These are phyloP conservation scores for Hirudinaria manillensis DNA, from an alignment of 2,888 invertebrate genomes.

Conservation along the genomic window DNA sequence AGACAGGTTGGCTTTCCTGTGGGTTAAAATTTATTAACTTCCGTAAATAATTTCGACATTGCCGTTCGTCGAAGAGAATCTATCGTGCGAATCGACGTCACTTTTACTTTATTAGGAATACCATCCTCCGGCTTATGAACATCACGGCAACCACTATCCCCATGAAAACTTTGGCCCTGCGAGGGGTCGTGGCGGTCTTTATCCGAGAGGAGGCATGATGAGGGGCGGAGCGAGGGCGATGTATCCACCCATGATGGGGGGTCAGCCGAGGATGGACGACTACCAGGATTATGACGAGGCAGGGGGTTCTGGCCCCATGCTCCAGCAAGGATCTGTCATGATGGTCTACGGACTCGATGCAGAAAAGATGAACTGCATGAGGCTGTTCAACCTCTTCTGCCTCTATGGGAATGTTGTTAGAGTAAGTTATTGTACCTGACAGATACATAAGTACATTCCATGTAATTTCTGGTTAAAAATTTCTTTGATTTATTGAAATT, in stretches of 20 bases:
- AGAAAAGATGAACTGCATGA: conserved; percentile 86
- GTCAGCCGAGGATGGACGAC: conserved; percentile 19
- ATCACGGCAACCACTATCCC: conserved; percentile 8
- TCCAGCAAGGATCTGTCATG: conserved; percentile 67
- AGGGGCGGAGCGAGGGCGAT: conserved; percentile 5
- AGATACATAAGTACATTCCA: no score
- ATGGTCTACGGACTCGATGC: conserved; percentile 96
- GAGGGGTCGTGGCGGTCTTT: conserved; percentile 5
- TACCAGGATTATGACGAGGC: conserved; percentile 16
- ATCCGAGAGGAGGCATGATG: conserved; percentile 1
- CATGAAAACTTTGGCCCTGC: not conserved
- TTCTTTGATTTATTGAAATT: no score
- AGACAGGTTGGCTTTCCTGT: conserved; percentile 27
- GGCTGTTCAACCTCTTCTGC: conserved; percentile 95
- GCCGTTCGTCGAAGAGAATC: not conserved
- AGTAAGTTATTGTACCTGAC: conserved; percentile 65
- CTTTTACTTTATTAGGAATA: conserved; percentile 8
- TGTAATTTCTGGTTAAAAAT: no score
- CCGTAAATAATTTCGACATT: not conserved
- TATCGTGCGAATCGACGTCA: not conserved
- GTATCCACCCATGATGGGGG: conserved; percentile 24
- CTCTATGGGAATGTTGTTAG: conserved; percentile 95
- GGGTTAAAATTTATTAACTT: not conserved
- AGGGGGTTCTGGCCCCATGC: conserved; percentile 24
- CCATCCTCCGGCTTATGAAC: conserved; percentile 20